Base-by-base conservation (phyloP, 2,113 vertebrate genomes). In the Propithecus coquereli region DNA sequence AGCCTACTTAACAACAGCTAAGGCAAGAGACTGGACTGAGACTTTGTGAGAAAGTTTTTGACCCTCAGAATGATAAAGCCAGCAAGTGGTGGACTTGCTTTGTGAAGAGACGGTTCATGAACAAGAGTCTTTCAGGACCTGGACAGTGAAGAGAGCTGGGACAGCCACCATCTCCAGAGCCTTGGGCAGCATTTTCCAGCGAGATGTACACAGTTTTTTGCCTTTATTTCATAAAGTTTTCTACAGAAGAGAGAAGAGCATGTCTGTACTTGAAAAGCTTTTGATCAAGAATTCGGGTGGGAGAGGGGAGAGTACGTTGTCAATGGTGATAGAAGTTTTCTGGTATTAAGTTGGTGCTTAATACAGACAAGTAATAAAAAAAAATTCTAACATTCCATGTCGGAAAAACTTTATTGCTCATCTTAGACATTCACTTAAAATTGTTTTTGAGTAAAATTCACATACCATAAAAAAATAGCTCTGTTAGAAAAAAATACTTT, bases 31-130 rank as follows among this genome's bases (percentile, higher is more conserved):
- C 99, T 0, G 99, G 99, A 40, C 97, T 99, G 95, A 99, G 99
- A 94, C 99, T 99, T 70, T 99, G 99, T 94, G 99, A 99, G 9
- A 99, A 99, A 66, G 99, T 99, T 17, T 99, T 99, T 90, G 99
- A 99, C 93, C 99, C 99, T 91, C 99, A 99, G 92, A 99, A 99
- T 66, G 99, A 99, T 98, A 99, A 99, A 97, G 99, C 99, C 14
- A 99, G 99, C 98, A 99, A 99, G 99, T 99, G 99, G 99, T 99
- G 99, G 99, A 99, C 99, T 96, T 99, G 99, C 98, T 99, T 99
- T 95, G 99, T 99, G 98, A 99, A 99, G 99, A 99, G 98, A 97
- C 99, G 99, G 98, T 99, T 99, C 99, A 99, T 99, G 99, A 99
- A 99, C 98, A 99, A 99, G 98, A 99, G 99, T 81, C 99, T 99